Base-by-base conservation (phyloP, 35 echinoderm and acorn worm species). In the Eucidaris tribuloides region DNA sequence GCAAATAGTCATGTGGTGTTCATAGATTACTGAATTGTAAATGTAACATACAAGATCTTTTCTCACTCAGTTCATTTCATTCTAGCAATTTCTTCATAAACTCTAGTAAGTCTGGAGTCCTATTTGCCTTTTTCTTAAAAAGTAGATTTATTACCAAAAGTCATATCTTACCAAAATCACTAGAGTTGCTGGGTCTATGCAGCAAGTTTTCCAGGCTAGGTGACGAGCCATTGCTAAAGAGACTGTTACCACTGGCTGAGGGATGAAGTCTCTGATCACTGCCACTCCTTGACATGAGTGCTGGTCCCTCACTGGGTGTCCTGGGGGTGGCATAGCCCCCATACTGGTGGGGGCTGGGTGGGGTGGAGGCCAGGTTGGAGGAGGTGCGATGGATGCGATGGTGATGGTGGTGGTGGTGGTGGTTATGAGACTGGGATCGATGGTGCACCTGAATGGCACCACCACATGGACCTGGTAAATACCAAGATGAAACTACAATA, bases 371-470 rank as follows among this genome's bases (percentile, higher is more conserved):
- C 0, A 41, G 37, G 68, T 33, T 74, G 68, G 14, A 14, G 34
- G 68, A 74, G 68, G 38, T 74, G 38, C 68, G 68, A 40, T 74
- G 68, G 68, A 9, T 17, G 38, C 27, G 63, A 34, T 68, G 14
- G 60, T 6, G 36, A 14, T 27, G 37, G 38, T 74, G 38, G n/a
- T n/a, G n/a, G 34, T 33, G 44, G 2, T 27, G 68, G 44, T 74
- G 37, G 37, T 74, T 42, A 38, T 74, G 68, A 40, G 68, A 44
- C 19, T 64, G 80, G 38, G 40, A 40, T 5, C 58, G 56, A 65
- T 83, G 80, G 58, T 83, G 80, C 42, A 60, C 37, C 37, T 83
- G 80, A 13, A 83, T 83, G 29, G 80, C 60, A 23, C 42, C 80
- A 24, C 80, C 80, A 3, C 36, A 49, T 4, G 80, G 80, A 18